These are phyloP conservation scores for Nannoperca obscura DNA, from an alignment of 2,797 vertebrate genomes.

Conservation along the genomic window DNA sequence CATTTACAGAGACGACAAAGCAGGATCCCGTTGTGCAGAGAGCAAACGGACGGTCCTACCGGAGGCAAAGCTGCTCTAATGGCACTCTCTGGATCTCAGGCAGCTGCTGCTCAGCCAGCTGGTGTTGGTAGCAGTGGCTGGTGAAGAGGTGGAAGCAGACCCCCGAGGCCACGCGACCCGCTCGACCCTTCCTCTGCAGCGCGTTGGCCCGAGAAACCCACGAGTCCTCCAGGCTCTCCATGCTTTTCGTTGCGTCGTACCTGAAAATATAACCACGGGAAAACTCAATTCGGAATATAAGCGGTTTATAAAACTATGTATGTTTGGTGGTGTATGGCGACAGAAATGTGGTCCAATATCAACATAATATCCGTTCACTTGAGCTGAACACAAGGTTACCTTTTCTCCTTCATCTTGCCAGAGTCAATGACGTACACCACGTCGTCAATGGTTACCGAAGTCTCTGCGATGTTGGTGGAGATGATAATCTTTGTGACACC, in stretches of 20 bases:
- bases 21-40: slow-evolving; percentile 6
- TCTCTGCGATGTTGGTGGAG: slow-evolving; percentile 99
- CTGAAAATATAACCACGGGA: slow-evolving; percentile 69
- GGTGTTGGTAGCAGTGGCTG: slow-evolving; percentile 93
- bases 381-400: slow-evolving; percentile 77
- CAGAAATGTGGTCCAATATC: neutral
- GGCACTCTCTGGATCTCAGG: slow-evolving; percentile 97
- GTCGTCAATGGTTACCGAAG: slow-evolving; percentile 97
- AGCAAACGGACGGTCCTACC: slow-evolving; percentile 79
- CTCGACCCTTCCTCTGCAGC: slow-evolving; percentile 94
- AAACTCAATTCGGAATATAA: neutral
- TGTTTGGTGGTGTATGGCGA: neutral
- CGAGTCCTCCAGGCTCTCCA: slow-evolving; percentile 98
- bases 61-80: slow-evolving; percentile 95
- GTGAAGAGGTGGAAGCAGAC: slow-evolving; percentile 98
- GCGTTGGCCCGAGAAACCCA: slow-evolving; percentile 96
- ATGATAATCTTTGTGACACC: slow-evolving; percentile 97
- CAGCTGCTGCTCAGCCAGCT: slow-evolving; percentile 92
- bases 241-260: slow-evolving; percentile 95
- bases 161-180: slow-evolving; percentile 95
- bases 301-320: neutral
- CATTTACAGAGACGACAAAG: slow-evolving; percentile 22
- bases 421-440: slow-evolving; percentile 97
- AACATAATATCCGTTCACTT: neutral
- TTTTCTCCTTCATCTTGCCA: slow-evolving; percentile 98